Conservation (phyloP, 2,113 vertebrate genomes). For the Oenanthe melanoleuca region DNA sequence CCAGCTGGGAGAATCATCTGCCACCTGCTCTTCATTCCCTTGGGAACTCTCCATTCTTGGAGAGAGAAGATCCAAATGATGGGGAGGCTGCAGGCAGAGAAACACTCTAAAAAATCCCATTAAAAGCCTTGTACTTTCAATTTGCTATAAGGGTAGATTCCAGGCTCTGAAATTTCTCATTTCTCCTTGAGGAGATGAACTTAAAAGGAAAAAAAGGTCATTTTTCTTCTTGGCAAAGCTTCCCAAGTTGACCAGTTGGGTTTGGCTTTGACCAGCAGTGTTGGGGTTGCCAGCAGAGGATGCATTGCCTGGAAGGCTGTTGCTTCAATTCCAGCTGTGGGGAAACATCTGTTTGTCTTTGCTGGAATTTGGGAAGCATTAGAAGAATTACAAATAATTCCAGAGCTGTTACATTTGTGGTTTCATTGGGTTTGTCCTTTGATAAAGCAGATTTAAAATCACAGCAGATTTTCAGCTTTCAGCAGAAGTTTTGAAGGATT, state of each 20-base stretch:
- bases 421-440: not conserved
- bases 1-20: slow-evolving; percentile 17
- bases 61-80: not conserved
- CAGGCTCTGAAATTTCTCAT: not conserved
- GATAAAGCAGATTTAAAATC: not conserved
- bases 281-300: not conserved
- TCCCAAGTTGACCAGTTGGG: not conserved
- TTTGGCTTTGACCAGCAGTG: not conserved
- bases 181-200: not conserved
- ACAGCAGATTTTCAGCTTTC: not conserved
- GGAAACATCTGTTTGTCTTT: not conserved
- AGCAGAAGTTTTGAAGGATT: not conserved
- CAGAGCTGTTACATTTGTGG: not conserved
- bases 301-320: not conserved
- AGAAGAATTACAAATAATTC: not conserved
- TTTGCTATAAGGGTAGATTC: not conserved
- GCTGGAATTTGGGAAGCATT: not conserved
- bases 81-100: not conserved
- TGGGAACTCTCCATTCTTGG: not conserved
- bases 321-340: not conserved
- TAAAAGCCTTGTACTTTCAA: not conserved
- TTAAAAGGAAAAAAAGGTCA: not conserved
- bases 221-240: not conserved
- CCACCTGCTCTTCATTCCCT: slow-evolving; percentile 23
- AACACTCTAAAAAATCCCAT: not conserved